phyloP scores from a whole-genome alignment of 2,888 invertebrate species.

The Dasypolia templi region DNA sequence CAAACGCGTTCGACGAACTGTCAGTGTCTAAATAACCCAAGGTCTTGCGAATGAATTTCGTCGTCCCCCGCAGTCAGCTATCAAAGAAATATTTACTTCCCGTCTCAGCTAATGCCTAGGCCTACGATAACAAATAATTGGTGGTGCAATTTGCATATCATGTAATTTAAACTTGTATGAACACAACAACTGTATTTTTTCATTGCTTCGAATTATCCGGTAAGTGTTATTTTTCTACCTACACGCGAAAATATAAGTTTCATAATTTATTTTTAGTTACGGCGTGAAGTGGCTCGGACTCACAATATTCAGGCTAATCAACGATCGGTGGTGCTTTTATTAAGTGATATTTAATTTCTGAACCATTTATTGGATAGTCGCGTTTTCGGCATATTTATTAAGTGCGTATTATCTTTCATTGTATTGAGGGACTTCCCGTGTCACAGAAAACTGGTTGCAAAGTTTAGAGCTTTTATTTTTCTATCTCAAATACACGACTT shows the following conservation, averaged over 20 bases:
- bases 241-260: slow-evolving; percentile 63
- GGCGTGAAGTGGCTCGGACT: slow-evolving; percentile 39
- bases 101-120: slow-evolving; percentile 30
- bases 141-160: slow-evolving; percentile 39
- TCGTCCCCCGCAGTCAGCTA: slow-evolving; percentile 36
- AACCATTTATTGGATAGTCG: neutral
- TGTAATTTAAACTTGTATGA: slow-evolving; percentile 41
- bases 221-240: slow-evolving; percentile 63
- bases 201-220: slow-evolving; percentile 51
- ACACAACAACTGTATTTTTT: slow-evolving; percentile 40
- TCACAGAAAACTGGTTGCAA: slow-evolving; percentile 20
- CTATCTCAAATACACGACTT: neutral
- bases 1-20: slow-evolving; percentile 22
- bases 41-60: slow-evolving; percentile 50
- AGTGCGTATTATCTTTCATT: slow-evolving; percentile 46
- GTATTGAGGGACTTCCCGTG: slow-evolving; percentile 52
- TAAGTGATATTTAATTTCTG: slow-evolving; percentile 22
- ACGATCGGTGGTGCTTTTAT: slow-evolving; percentile 17
- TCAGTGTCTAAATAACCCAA: slow-evolving; percentile 61
- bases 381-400: slow-evolving; percentile 14
- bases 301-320: slow-evolving; percentile 38
- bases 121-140: slow-evolving; percentile 43
- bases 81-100: slow-evolving; percentile 62
- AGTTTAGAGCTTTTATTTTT: slow-evolving; percentile 24
- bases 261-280: slow-evolving; percentile 71